These are phyloP conservation scores for Paracyprichromis sp. DNA, from an alignment of 2,113 vertebrate genomes.

Conservation along the genomic window DNA sequence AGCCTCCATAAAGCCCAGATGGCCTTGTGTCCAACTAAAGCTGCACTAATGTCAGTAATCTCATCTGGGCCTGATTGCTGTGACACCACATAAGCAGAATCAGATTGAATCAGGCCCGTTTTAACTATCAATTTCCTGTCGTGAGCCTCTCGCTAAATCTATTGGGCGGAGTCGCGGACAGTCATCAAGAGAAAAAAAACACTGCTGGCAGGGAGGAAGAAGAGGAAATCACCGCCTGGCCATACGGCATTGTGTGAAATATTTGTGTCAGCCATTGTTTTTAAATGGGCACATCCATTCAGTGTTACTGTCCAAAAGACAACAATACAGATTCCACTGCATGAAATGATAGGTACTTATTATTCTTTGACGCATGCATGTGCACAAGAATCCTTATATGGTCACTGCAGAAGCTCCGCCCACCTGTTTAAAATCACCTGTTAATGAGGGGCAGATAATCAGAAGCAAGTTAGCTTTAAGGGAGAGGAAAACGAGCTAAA, in stretches of 20 bases:
- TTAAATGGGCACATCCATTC: not conserved
- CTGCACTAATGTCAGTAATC: constrained; percentile 39
- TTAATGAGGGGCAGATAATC: not conserved
- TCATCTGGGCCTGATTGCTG: constrained; percentile 41
- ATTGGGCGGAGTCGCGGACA: not conserved
- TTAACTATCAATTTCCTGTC: constrained; percentile 44
- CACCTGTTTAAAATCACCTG: not conserved
- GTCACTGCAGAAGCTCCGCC: not conserved
- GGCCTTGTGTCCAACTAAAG: constrained; percentile 1
- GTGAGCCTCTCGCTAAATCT: constrained; percentile 6
- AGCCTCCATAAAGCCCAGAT: constrained; percentile 30
- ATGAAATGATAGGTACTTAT: not conserved
- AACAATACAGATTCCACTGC: not conserved
- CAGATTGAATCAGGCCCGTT: constrained; percentile 48
- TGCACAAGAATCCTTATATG: not conserved
- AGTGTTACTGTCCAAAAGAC: not conserved
- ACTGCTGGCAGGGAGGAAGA: not conserved
- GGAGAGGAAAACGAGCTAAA: not conserved
- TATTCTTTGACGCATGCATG: not conserved
- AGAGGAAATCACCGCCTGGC: not conserved
- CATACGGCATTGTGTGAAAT: not conserved
- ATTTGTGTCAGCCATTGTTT: not conserved
- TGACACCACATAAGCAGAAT: constrained; percentile 20
- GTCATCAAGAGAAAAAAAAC: not conserved
- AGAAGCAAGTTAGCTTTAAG: not conserved